These are phyloP conservation scores for Bovichtus diacanthus DNA, from an alignment of 2,797 vertebrate genomes.

Conservation along the genomic window DNA sequence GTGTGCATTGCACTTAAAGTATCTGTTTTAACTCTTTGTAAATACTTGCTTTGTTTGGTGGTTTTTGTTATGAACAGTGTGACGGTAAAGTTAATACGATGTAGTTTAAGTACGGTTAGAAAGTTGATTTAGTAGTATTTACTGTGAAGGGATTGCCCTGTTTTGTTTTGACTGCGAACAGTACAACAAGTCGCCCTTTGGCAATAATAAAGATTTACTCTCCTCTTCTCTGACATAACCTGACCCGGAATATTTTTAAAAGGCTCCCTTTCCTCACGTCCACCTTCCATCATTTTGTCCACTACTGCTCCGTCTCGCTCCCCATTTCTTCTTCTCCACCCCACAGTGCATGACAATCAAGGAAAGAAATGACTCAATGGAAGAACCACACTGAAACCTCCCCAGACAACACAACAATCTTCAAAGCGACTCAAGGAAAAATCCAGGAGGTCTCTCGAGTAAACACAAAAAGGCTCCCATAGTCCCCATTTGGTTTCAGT, in stretches of 20 bases:
- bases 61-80: not conserved
- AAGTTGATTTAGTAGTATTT: conserved; percentile 1
- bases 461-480: conserved; percentile 71
- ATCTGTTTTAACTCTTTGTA: not conserved
- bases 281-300: conserved; percentile 1
- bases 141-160: not conserved
- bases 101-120: not conserved
- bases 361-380: conserved; percentile 66
- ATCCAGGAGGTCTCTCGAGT: conserved; percentile 67
- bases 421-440: conserved; percentile 68
- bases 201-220: not conserved
- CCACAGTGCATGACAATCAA: conserved; percentile 61
- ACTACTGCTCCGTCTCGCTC: not conserved
- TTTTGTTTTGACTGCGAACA: conserved; percentile 5
- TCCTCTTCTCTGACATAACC: not conserved
- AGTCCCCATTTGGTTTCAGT: conserved; percentile 73
- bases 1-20: not conserved
- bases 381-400: conserved; percentile 62
- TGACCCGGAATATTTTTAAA: not conserved
- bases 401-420: conserved; percentile 62
- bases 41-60: conserved; percentile 19
- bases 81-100: not conserved
- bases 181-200: not conserved
- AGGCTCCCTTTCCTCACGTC: not conserved
- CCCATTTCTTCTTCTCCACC: conserved; percentile 12